phyloP scores from a whole-genome alignment of 2,113 vertebrate genomes.

The Probosciger aterrimus region DNA sequence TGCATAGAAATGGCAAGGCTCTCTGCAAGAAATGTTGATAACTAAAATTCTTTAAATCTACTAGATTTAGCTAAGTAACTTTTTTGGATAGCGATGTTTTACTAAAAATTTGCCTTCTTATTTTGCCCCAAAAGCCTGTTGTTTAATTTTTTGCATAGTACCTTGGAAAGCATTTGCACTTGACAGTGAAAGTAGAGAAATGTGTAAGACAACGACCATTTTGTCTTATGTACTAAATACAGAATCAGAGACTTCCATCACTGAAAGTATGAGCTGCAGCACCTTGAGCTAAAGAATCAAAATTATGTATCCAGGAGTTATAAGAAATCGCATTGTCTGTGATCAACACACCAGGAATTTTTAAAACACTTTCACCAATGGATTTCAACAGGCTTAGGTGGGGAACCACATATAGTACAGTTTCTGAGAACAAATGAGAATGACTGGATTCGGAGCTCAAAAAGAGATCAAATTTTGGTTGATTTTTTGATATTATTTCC shows the following conservation, averaged over 20 bases:
- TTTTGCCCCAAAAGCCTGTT: background rate
- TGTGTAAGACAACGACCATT: background rate
- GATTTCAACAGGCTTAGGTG: background rate
- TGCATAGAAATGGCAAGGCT: background rate
- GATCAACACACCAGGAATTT: background rate
- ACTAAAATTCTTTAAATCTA: background rate
- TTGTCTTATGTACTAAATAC: background rate
- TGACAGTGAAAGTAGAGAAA: background rate
- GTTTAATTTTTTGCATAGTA: background rate
- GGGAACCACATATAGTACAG: background rate
- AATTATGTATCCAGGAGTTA: background rate
- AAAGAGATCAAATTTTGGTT: background rate
- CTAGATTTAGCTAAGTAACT: background rate
- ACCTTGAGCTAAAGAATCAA: background rate
- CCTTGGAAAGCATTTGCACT: background rate
- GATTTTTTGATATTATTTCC: background rate
- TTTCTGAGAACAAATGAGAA: background rate
- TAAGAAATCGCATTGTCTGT: background rate
- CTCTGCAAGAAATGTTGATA: background rate
- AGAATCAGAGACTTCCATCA: background rate
- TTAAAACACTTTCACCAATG: background rate
- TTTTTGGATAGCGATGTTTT: background rate
- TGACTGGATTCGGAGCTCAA: background rate
- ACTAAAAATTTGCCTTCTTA: background rate
- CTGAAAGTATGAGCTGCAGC: background rate